phyloP scores from a whole-genome alignment of 2,113 vertebrate species.

The Cyprinodon tularosa region DNA sequence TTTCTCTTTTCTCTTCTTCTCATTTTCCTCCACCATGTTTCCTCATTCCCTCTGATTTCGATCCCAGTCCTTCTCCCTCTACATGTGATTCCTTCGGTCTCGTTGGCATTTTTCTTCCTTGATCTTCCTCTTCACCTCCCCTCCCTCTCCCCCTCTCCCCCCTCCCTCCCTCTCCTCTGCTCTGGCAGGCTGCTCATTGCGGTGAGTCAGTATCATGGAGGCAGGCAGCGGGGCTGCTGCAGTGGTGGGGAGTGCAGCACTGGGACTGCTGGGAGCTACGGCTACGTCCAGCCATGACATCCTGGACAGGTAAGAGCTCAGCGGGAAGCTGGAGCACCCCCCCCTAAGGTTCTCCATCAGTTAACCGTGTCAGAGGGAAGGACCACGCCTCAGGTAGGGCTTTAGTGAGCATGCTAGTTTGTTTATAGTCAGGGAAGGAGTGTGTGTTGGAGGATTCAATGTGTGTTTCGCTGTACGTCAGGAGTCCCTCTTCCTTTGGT shows the following conservation, averaged over 20 bases:
- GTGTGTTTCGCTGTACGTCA: constrained; percentile 18
- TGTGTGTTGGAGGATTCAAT: constrained; percentile 5
- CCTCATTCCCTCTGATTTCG: constrained; percentile 9
- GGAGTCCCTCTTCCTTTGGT: constrained; percentile 13
- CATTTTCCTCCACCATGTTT: constrained; percentile 10
- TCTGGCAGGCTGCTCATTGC: constrained; percentile 79
- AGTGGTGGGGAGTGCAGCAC: constrained; percentile 79
- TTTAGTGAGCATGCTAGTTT: constrained; percentile 59
- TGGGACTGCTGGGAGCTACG: constrained; percentile 80
- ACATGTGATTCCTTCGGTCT: constrained; percentile 58
- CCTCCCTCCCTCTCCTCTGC: constrained; percentile 27
- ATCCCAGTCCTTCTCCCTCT: constrained; percentile 20
- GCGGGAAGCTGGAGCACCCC: neutral
- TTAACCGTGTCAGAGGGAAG: constrained; percentile 8
- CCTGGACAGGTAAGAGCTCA: constrained; percentile 78
- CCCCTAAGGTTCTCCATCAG: constrained; percentile 4
- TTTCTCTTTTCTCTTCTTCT: constrained; percentile 8
- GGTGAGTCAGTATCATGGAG: constrained; percentile 84
- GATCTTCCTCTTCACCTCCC: constrained; percentile 57
- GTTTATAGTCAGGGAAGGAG: constrained; percentile 49
- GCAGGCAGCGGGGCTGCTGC: constrained; percentile 82
- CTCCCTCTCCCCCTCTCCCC: neutral
- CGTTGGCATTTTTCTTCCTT: constrained; percentile 52
- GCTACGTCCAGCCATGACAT: constrained; percentile 81
- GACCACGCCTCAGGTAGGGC: constrained; percentile 68